Conservation (phyloP, 2,797 vertebrate genomes). For the Melanogrammus aeglefinus region DNA sequence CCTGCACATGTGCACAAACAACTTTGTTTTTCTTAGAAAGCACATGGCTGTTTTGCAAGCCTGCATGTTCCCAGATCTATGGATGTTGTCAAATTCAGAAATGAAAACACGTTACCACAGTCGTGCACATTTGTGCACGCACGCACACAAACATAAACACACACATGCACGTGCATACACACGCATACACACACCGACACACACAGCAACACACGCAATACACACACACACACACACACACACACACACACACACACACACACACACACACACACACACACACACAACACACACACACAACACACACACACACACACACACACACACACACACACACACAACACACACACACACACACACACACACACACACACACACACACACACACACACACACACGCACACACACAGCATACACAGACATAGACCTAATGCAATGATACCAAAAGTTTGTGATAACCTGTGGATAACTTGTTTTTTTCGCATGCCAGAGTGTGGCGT, state of each 20-base stretch:
- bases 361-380: too few species aligned
- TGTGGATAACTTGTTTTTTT: conserved; percentile 57
- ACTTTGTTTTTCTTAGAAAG: conserved; percentile 4
- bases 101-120: not conserved
- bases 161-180: too few species aligned
- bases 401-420: too few species aligned
- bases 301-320: too few species aligned
- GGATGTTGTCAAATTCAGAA: not conserved
- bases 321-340: too few species aligned
- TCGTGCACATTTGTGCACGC: not conserved
- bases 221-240: too few species aligned
- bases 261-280: too few species aligned
- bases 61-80: not conserved
- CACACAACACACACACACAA: too few species aligned
- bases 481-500: not conserved
- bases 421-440: not conserved
- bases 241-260: too few species aligned
- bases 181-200: too few species aligned
- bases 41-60: not conserved
- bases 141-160: not conserved
- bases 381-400: too few species aligned
- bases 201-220: not conserved
- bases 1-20: conserved; percentile 3
- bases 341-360: not conserved
- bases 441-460: conserved; percentile 24